phyloP scores from a whole-genome alignment of 2,113 vertebrate genomes.

The Rhea pennata region DNA sequence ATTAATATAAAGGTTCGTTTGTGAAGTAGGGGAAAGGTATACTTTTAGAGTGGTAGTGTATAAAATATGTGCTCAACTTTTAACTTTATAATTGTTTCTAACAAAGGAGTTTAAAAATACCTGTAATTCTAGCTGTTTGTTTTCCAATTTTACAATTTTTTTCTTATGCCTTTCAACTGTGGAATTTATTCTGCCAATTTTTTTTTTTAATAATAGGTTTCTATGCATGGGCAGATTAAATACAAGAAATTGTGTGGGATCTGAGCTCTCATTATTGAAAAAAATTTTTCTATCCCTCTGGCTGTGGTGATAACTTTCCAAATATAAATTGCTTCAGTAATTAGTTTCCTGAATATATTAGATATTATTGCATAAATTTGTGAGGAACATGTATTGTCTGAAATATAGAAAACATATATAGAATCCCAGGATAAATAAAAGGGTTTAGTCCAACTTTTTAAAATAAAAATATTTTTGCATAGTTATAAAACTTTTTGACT shows the following conservation, averaged over 20 bases:
- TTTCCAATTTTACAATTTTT: not conserved
- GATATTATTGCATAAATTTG: conserved; percentile 5
- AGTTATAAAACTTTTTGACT: not conserved
- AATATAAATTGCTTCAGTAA: conserved; percentile 39
- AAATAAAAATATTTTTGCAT: not conserved
- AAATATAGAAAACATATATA: not conserved
- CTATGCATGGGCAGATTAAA: not conserved
- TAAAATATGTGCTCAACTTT: not conserved
- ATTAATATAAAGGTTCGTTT: not conserved
- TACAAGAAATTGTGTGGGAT: conserved; percentile 17
- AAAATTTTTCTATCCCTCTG: conserved; percentile 14
- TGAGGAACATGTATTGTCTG: not conserved
- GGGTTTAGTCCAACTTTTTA: not conserved
- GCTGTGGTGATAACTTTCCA: conserved; percentile 45
- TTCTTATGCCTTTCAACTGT: not conserved
- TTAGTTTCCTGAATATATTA: conserved; percentile 50
- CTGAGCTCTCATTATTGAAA: not conserved
- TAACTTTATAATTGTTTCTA: not conserved
- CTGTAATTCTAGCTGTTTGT: not conserved
- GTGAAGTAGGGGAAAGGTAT: not conserved
- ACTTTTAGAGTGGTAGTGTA: not conserved
- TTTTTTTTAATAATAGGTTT: conserved; percentile 5
- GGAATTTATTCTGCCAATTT: not conserved
- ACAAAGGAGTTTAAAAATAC: not conserved
- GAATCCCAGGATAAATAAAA: not conserved